Percentiles rank a stretch among this genome's conserved stretches.
Evolutionary conservation across 2,113 vertebrate species (phyloP).

Genomic region (Myotis davidii): DNA sequence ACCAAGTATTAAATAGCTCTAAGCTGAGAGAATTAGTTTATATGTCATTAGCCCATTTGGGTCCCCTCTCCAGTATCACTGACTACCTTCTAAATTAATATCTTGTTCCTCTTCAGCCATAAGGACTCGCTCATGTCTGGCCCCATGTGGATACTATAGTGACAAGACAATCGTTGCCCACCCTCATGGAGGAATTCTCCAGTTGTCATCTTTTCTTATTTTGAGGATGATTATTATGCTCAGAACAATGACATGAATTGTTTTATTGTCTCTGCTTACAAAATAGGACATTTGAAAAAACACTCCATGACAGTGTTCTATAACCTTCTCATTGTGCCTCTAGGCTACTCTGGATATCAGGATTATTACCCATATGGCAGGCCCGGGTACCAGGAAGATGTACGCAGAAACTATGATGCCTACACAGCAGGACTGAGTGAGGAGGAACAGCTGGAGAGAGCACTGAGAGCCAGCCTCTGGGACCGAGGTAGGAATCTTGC

Average conservation of each 20-base stretch:
- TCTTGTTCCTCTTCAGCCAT: background rate
- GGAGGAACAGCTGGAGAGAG: constrained; percentile 91
- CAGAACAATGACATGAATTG: background rate
- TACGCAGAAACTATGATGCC: constrained; percentile 69
- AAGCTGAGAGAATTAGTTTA: background rate
- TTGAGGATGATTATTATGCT: background rate
- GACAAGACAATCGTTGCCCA: rapidly evolving
- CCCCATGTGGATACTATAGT: rapidly evolving
- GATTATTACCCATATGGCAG: background rate
- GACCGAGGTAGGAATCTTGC: constrained; percentile 86
- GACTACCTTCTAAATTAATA: background rate
- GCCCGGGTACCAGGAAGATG: background rate
- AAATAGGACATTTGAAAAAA: background rate
- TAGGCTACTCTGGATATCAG: constrained; percentile 77
- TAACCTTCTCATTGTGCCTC: background rate
- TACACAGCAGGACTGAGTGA: constrained; percentile 91
- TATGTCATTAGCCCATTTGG: background rate
- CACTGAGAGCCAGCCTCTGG: constrained; percentile 91
- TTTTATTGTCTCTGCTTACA: background rate
- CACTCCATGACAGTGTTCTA: rapidly evolving
- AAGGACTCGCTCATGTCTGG: background rate
- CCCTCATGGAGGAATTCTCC: background rate
- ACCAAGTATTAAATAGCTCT: background rate
- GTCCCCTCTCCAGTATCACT: background rate
- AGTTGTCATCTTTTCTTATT: background rate